Evolutionary conservation across 2,797 vertebrate species (phyloP), one percentile per base, ranked within the genome.

Genomic region (Coracias cyanogaster): DNA sequence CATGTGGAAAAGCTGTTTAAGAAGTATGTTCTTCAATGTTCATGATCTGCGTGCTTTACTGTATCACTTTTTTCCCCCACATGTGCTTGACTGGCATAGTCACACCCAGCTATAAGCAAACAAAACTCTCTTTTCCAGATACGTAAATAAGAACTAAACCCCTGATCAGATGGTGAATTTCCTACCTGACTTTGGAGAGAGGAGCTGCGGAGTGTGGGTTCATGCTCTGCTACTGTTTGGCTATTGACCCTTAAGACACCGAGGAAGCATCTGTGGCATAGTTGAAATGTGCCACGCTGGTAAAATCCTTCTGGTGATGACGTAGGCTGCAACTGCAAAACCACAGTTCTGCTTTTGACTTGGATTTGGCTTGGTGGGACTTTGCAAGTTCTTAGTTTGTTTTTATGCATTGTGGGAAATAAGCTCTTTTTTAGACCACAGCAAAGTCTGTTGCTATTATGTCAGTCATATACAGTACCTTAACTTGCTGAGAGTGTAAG

Each of bases 11-110:
- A 89, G 9, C 62, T 15, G 2, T 71, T 91, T 33, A 67, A 71
- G 48, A 62, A 71, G 8, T 11, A 28, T 7, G 6, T 0, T 0
- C 22, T 55, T 87, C 20, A 28, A 14, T 20, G 16, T 57, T 83
- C n/a, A 3, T 26, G 7, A 2, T 86, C 18, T 61, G 0, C 10
- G 2, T 77, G 20, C 17, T 43, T 84, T 52, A 24, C 58, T 80
- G 0, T 49, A 51, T 49, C 6, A 3, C 7, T 28, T n/a, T 77
- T 55, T 76, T 22, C 2, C 6, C 6, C 4, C 65, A 0, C 31
- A 3, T 62, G 18, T 77, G 8, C 54, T 33, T 67, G 10, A 13
- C 62, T 80, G 65, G 22, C 67, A 24, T 51, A 76, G 26, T 70
- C 12, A 12, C 20, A 11, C 4, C 3, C 15, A 64, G 16, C 41